Evolutionary conservation across 2,113 vertebrate genomes (phyloP), one percentile per base, ranked within the genome.

Genomic region (Pitta sordida): DNA sequence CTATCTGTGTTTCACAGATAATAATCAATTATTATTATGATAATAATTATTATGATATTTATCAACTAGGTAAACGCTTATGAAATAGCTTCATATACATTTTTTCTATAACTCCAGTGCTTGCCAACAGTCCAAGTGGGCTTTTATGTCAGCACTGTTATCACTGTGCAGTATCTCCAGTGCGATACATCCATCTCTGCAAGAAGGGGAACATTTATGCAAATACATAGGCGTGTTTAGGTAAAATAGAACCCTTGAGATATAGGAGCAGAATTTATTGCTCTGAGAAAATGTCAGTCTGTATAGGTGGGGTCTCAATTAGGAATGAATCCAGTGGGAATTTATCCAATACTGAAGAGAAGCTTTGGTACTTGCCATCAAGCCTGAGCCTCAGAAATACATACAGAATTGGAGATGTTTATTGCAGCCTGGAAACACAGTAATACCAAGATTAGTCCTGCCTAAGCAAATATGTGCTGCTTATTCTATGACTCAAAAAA

Each of bases 261-360:
- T 51, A 26, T 2, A 58, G 23, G 24, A 63, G 46, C 7, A 15
- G 18, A 37, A 64, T 83, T 89, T 91, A 22, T 51, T 86, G 22
- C 11, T 15, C 51, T 85, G 32, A 64, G 29, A 91, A 82, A 41
- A 22, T 21, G 67, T 24, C 59, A 65, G 69, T 44, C 32, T 56
- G 0, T 52, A 2, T 18, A 74, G 74, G n/a, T 4, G 0, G 78
- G 9, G 2, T 49, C 43, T 83, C 39, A 63, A 15, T 65, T 90
- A 73, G 12, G 30, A 88, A 30, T n/a, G 23, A 74, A 46, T 22
- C 51, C 24, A 29, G 19, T 67, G 74, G 79, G 49, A 76, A 51
- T 91, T 86, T 21, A 75, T 15, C 52, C 43, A 30, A 7, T 55
- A n/a, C 3, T 27, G 7, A 67, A 83, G 56, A 41, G 19, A 70